Conservation (phyloP, 2,113 vertebrate species). For the Prunella fulvescens region DNA sequence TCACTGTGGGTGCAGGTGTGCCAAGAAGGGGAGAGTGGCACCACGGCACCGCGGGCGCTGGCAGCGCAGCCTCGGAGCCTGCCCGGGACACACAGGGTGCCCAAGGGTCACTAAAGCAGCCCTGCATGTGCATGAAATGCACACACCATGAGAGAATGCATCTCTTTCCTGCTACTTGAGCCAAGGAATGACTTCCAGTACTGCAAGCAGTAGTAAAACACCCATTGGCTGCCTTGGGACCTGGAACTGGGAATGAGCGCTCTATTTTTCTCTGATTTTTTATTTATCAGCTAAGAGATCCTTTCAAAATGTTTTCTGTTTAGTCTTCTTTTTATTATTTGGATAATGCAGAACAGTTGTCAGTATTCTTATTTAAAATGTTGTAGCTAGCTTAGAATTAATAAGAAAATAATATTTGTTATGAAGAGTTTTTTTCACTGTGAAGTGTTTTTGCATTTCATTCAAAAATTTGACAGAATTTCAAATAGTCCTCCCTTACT, state of each 20-base stretch:
- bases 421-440: neutral
- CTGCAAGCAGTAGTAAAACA: slow-evolving; percentile 34
- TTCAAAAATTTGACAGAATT: neutral
- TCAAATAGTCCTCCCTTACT: neutral
- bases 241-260: neutral
- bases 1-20: neutral
- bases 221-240: slow-evolving; percentile 22
- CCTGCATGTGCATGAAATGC: neutral
- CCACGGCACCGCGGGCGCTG: neutral
- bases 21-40: neutral
- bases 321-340: slow-evolving; percentile 21
- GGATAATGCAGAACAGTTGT: slow-evolving; percentile 20
- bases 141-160: neutral
- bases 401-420: neutral
- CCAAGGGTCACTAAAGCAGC: neutral
- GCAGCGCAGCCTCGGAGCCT: rapidly evolving
- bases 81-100: rapidly evolving
- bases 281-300: slow-evolving; percentile 19
- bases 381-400: neutral
- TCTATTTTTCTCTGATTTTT: slow-evolving; percentile 26
- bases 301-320: slow-evolving; percentile 44
- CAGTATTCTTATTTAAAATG: neutral
- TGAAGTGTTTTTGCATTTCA: neutral
- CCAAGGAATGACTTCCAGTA: slow-evolving; percentile 3
- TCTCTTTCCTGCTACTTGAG: neutral